A percentile compares a stretch with the other conserved stretches of the same genome.
Evolutionary conservation across 1,140 invertebrate genomes (phyloP).

Genomic region (Sogatella furcifera): DNA sequence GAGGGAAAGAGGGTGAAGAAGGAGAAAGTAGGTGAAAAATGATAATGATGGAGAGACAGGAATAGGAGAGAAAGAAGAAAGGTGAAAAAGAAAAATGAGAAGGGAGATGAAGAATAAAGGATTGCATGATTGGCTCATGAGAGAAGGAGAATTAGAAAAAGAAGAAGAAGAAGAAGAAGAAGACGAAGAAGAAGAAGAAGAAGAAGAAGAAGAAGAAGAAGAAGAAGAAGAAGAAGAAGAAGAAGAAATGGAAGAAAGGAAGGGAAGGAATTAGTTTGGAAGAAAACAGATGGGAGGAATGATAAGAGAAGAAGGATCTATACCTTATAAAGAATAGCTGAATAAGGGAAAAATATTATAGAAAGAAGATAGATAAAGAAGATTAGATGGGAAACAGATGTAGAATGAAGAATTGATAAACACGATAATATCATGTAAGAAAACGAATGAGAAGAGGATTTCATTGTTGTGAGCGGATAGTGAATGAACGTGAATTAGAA

Average conservation of each 20-base stretch:
- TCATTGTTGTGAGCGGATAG: too few relatives aligned
- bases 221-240: not conserved
- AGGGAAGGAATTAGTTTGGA: not conserved
- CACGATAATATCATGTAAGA: too few relatives aligned
- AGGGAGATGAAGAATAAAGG: not conserved
- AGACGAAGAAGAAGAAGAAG: not conserved
- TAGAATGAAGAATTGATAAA: too few relatives aligned
- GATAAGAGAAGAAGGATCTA: not conserved
- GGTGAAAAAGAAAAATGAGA: not conserved
- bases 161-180: not conserved
- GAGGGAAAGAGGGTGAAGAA: not conserved
- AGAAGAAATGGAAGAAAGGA: not conserved
- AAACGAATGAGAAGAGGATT: too few relatives aligned
- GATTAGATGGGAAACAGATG: too few relatives aligned
- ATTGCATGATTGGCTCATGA: too few relatives aligned
- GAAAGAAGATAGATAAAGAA: not conserved
- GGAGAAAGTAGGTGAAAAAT: not conserved
- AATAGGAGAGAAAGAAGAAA: not conserved
- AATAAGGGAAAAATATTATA: not conserved
- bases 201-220: not conserved
- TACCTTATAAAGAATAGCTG: too few relatives aligned
- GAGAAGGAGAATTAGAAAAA: too few relatives aligned
- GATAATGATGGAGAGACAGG: not conserved
- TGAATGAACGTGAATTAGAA: too few relatives aligned
- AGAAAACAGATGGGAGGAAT: not conserved